Base-by-base conservation (phyloP, 2,113 vertebrate species). In the Ophthalmolycus amberensis region DNA sequence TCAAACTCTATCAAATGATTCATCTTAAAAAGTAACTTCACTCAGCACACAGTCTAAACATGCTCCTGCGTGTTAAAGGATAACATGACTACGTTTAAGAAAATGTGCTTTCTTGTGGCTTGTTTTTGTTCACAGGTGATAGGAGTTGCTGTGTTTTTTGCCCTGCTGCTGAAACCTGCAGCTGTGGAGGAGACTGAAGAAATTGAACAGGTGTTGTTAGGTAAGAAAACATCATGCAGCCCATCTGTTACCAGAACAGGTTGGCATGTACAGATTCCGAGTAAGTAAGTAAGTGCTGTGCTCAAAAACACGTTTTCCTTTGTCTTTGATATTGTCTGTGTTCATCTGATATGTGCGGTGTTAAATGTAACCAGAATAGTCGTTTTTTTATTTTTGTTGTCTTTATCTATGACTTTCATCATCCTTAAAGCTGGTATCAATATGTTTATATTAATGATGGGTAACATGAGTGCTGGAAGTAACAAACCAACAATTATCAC, bases 61-160 rank as follows among this genome's bases (percentile, higher is more conserved):
- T 3, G 15, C 60, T 18, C 38, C 38, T 16, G n/a, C 16, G 54
- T 38, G 7, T 37, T 34, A 14, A 14, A 29, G 16, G 4, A 38
- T 11, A 44, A 56, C 6, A 10, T 50, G 22, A 60, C 9, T 27
- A 27, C 11, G 5, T 62, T 0, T 38, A 50, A 71, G 11, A 52
- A 25, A 27, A 29, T 42, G 66, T 22, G 14, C 1, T 69, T 77
- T 50, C 20, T 65, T 78, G 14, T 9, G 27, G 9, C 15, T 67
- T 85, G 54, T 48, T 79, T 74, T 59, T 83, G 40, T 38, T 62
- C n/a, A n/a, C 85, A 96, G 96, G 95, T 96, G 60, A 80, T 96
- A 9, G 94, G 94, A 12, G 14, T 96, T 77, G 95, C 96, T 8
- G 93, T 96, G 67, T 88, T 96, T 85, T 96, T 96, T 18, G 95